Evolutionary conservation across 2,888 invertebrate genomes (phyloP).

Genomic region (Plusia festucae): DNA sequence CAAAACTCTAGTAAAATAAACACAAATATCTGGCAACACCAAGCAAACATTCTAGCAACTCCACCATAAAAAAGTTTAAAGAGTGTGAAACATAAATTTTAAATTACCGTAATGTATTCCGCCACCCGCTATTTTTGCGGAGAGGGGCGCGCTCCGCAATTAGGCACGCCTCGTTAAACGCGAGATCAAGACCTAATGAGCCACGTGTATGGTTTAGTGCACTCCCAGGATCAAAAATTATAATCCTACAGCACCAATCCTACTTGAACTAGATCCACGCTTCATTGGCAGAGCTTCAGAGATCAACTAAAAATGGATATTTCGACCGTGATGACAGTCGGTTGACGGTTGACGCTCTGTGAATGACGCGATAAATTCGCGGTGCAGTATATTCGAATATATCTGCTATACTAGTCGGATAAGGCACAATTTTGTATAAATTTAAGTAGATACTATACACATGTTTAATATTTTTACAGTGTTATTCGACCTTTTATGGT

Average conservation of each 20-base stretch:
- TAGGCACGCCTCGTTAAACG: conserved; percentile 83
- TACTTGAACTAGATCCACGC: conserved; percentile 54
- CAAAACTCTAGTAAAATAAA: conserved; percentile 44
- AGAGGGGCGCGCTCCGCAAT: conserved; percentile 75
- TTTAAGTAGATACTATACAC: conserved; percentile 15
- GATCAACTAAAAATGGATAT: conserved; percentile 58
- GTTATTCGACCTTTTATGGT: conserved; percentile 37
- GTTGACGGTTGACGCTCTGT: conserved; percentile 73
- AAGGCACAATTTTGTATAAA: conserved; percentile 58
- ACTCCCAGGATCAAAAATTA: conserved; percentile 83
- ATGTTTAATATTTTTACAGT: conserved; percentile 41
- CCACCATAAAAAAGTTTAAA: conserved; percentile 67
- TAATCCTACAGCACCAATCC: conserved; percentile 71
- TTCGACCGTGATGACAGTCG: conserved; percentile 71
- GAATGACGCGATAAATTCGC: conserved; percentile 67
- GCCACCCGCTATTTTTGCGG: conserved; percentile 74
- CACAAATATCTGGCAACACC: conserved; percentile 53
- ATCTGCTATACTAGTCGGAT: conserved; percentile 49
- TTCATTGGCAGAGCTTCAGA: conserved; percentile 7
- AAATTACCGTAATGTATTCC: conserved; percentile 75
- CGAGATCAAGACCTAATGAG: conserved; percentile 86
- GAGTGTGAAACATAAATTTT: conserved; percentile 78
- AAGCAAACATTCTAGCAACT: conserved; percentile 46
- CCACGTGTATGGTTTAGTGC: conserved; percentile 85
- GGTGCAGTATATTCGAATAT: conserved; percentile 50